Evolutionary conservation across 2,113 vertebrate species (phyloP), one percentile per base, ranked within the genome.

Genomic region (Eudorcas thomsonii): DNA sequence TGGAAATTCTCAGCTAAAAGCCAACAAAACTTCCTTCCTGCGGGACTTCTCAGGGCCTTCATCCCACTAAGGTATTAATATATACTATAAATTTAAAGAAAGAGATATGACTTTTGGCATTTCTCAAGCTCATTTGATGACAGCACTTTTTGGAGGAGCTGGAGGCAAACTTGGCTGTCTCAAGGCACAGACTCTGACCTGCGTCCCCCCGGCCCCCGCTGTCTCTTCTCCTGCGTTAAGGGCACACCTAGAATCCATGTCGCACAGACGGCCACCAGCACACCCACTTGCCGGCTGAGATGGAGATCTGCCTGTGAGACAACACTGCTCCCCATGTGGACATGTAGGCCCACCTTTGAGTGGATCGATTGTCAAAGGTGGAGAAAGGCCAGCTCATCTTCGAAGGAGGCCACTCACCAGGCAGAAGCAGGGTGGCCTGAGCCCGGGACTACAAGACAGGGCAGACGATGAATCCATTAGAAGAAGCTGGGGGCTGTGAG

Each of bases 181-280:
- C 21, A 15, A 83, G 77, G 30, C 57, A 1, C 0, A 1, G 48
- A 33, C 67, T n/a, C 55, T 7, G 4, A 14, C 15, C 6, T 9
- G 33, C 3, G 1, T 23, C 1, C 8, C 6, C 11, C 16, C 10
- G 1, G 11, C 81, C 26, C 2, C 0, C 6, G 26, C 60, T 5
- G 28, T 39, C 57, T 48, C 36, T n/a, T 5, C 91, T 39, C 48
- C 64, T 7, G 30, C 12, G 14, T 13, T 3, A 60, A 39, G 77
- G 2, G 2, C n/a, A 64, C 50, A 16, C 17, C 39, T 19, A 6
- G 78, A 1, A 1, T 4, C 6, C 7, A 0, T 23, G 17, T 43
- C 0, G 0, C 21, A 6, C 0, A 0, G 64, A 52, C 6, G 5
- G 30, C 77, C 81, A 1, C 71, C 30, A 11, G 23, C 3, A 36